These are phyloP conservation scores for Paracyprichromis sp. DNA, from an alignment of 2,113 vertebrate species.

Conservation along the genomic window DNA sequence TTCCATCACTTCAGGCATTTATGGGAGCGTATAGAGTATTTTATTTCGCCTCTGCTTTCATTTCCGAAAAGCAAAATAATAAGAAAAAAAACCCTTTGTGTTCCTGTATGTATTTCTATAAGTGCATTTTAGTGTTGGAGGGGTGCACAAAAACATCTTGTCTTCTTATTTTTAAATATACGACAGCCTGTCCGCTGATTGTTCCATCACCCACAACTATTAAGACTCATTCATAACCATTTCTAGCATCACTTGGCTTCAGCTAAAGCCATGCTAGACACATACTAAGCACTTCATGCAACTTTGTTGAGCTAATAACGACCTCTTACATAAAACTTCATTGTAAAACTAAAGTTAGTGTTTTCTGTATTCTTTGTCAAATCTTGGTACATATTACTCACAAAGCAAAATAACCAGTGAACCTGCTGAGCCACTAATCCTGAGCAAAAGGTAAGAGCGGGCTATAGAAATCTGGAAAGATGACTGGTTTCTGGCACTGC, in stretches of 20 bases:
- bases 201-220: not conserved
- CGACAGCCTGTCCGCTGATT: not conserved
- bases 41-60: conserved; percentile 1
- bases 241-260: not conserved
- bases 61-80: not conserved
- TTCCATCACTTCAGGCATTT: conserved; percentile 16
- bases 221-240: not conserved
- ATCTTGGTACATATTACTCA: not conserved
- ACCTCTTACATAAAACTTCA: not conserved
- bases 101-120: not conserved
- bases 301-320: not conserved
- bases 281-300: not conserved
- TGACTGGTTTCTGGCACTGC: not conserved
- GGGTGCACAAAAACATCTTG: conserved; percentile 6
- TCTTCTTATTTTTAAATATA: conserved; percentile 7
- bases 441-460: not conserved
- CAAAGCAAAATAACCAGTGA: not conserved
- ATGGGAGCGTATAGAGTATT: not conserved
- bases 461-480: not conserved
- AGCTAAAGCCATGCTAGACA: not conserved
- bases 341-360: not conserved
- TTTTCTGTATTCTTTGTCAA: not conserved
- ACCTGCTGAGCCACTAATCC: not conserved
- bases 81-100: not conserved
- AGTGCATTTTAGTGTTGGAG: not conserved